Evolutionary conservation across 2,113 vertebrate species (phyloP).

Genomic region (Sinosuthora webbiana): DNA sequence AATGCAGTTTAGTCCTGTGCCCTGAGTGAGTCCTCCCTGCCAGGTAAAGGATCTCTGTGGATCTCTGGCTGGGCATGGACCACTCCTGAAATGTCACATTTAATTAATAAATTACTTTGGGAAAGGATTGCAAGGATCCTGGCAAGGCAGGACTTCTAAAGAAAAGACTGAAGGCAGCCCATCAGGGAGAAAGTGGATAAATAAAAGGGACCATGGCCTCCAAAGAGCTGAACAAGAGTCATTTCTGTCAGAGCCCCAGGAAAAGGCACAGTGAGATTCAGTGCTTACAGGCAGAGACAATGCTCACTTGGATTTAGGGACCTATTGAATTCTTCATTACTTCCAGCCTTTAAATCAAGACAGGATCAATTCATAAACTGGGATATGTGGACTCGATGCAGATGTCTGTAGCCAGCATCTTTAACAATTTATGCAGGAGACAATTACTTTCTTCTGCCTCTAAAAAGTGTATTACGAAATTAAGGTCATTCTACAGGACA

Average conservation of each 20-base stretch:
- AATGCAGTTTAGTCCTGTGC: neutral
- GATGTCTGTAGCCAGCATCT: neutral
- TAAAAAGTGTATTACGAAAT: neutral
- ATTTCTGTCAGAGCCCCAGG: neutral
- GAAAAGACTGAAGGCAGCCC: neutral
- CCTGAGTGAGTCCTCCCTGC: neutral
- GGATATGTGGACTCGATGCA: neutral
- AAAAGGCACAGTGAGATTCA: neutral
- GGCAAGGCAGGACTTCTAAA: neutral
- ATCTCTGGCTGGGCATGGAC: neutral
- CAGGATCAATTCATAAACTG: neutral
- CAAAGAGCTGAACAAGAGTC: neutral
- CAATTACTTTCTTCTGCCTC: neutral
- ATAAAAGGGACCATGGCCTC: neutral
- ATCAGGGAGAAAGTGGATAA: neutral
- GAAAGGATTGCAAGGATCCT: neutral
- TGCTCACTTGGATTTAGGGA: neutral
- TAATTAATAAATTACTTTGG: neutral
- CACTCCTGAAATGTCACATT: neutral
- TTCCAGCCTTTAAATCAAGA: neutral
- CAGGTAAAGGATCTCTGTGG: neutral
- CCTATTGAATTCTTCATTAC: neutral
- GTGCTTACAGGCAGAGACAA: neutral
- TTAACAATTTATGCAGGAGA: neutral
- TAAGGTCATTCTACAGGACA: neutral